phyloP scores from a whole-genome alignment of 1,140 invertebrate genomes.

The Pectinophora gossypiella region DNA sequence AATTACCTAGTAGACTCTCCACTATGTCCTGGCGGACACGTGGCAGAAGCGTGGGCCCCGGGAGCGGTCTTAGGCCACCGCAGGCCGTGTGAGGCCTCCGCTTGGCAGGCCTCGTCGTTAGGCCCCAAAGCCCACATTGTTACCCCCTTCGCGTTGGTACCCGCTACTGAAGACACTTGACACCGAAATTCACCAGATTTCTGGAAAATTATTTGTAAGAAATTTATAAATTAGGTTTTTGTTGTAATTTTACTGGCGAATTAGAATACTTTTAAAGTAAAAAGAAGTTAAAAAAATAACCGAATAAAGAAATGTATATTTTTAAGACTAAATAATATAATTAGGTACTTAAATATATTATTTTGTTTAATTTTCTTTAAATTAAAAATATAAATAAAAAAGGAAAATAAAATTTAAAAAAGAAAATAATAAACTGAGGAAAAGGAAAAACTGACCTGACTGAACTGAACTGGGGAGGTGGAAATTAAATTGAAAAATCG shows the following conservation, averaged over 20 bases:
- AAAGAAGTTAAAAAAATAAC: background rate
- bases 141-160: slow-evolving; percentile 55
- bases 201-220: slow-evolving; percentile 32
- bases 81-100: slow-evolving; percentile 50
- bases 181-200: slow-evolving; percentile 71
- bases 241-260: background rate
- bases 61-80: slow-evolving; percentile 68
- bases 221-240: too few species aligned
- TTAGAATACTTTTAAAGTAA: background rate
- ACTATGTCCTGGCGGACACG: slow-evolving; percentile 58
- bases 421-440: too few species aligned
- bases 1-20: slow-evolving; percentile 65
- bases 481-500: too few species aligned
- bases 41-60: slow-evolving; percentile 50
- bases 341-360: background rate
- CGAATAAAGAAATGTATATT: background rate
- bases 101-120: slow-evolving; percentile 48
- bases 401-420: background rate
- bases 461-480: too few species aligned
- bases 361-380: background rate
- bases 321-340: background rate
- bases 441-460: too few species aligned
- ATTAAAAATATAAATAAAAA: background rate
- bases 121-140: slow-evolving; percentile 55
- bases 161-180: slow-evolving; percentile 67